Base-by-base conservation (phyloP, 2,797 vertebrate species). In the Amblyraja radiata region DNA sequence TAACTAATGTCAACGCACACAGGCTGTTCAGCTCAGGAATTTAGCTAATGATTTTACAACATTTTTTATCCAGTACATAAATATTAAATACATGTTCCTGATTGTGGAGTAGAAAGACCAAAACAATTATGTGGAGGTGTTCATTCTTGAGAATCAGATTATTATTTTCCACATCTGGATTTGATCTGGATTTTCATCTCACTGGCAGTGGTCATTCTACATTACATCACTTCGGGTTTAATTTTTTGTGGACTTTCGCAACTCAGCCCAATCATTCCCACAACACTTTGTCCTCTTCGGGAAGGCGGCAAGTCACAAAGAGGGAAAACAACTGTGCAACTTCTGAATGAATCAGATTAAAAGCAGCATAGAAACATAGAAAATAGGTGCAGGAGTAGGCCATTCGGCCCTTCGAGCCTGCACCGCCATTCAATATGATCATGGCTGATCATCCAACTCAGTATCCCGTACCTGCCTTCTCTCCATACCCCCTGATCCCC, bases 1-100 rank as follows among this genome's bases (percentile, higher is more conserved):
- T 63, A 25, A 58, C 46, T 83, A n/a, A 86, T 86, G 83, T 86
- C 58, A 86, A 86, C n/a, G 61, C 11, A 86, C 54, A 86, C 83
- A 58, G 14, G 23, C 81, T 58, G 10, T 84, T 58, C 18, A 84
- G 28, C 54, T 84, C 81, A 84, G 10, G 81, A 61, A 58, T 84
- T 28, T 84, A 58, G 81, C 23, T 58, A 61, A 84, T 84, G 21
- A 84, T 61, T 54, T 61, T 54, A 28, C 9, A 63, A 86, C 58
- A 63, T 63, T 63, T 65, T 86, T n/a, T 1, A 63, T 61, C 3
- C 11, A 61, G 32, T 32, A n/a, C 13, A 32, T 14, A 63, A 86
- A n/a, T 65, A 63, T 63, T 86, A 32, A 86, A 63, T 63, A 28
- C 4, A n/a, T 58, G 61, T 63, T 81, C 46, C 54, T 83, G 39